Base-by-base conservation (phyloP, 2,888 invertebrate species). In the Gonocerus acuteangulatus region DNA sequence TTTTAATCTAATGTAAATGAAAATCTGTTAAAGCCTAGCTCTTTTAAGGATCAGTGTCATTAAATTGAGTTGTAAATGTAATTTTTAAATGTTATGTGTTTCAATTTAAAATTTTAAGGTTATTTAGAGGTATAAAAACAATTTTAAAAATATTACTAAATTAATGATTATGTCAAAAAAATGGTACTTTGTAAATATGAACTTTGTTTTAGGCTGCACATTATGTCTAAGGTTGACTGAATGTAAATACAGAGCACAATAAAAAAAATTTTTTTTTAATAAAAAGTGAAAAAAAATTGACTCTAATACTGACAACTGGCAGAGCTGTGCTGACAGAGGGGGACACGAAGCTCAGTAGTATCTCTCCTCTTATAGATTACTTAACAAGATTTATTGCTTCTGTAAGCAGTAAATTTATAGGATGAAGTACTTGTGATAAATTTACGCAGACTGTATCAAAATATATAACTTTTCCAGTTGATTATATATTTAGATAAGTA, bases 401-500 rank as follows among this genome's bases (percentile, higher is more conserved):
- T 39, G 39, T n/a, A 39, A 39, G 13, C 3, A 4, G 4, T 39
- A 39, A 39, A 39, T n/a, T 9, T 3, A 39, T 36, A 22, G 15
- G 39, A 42, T 22, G 54, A 36, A 54, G 54, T 42, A 54, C 54
- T 54, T 54, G 54, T 54, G 54, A 54, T 54, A 54, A 54, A 54
- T 39, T 34, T 18, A 19, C n/a, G 36, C 54, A 54, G 54, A 54
- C 54, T 54, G 54, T 39, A 54, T 42, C 54, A 54, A 54, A 39
- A 54, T 54, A 54, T 54, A 54, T 54, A 51, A 54, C 39, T 42
- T 54, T 54, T 54, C 54, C 54, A 54, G 54, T 54, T 54, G 42
- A 54, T 54, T 39, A 54, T 54, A 42, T 54, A 52, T 52, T 39
- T 52, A 52, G 52, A 52, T 36, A 52, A 52, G 36, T 52, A 42